Evolutionary conservation across 2,888 invertebrate species (phyloP).

Genomic region (Brachycybe producta): DNA sequence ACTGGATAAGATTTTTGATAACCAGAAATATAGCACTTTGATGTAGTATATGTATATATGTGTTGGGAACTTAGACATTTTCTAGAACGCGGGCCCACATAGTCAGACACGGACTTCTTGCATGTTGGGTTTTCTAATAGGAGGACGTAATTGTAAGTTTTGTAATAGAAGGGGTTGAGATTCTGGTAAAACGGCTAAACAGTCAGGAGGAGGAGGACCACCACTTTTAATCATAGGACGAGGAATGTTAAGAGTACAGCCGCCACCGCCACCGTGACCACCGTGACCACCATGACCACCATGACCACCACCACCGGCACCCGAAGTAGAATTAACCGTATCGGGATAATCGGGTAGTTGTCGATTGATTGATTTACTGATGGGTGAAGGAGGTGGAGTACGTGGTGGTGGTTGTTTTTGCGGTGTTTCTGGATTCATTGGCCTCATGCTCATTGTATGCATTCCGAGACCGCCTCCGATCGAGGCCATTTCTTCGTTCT

Average conservation of each 20-base stretch:
- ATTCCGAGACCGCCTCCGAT: conserved; percentile 11
- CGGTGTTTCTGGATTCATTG: conserved; percentile 16
- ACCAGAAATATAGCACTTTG: background rate
- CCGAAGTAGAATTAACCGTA: conserved; percentile 3
- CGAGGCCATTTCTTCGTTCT: conserved; percentile 14
- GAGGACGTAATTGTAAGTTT: conserved; percentile 15
- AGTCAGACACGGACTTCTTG: conserved; percentile 21
- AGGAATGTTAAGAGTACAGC: conserved; percentile 15
- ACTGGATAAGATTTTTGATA: no score
- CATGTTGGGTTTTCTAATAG: conserved; percentile 17
- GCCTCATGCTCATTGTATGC: conserved; percentile 9
- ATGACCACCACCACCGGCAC: no score
- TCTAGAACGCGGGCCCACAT: background rate
- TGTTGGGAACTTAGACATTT: no score
- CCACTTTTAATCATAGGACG: conserved; percentile 12
- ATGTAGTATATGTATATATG: no score
- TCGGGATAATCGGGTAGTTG: conserved; percentile 14
- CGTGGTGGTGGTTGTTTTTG: conserved; percentile 19
- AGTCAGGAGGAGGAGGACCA: background rate
- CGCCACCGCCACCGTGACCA: background rate
- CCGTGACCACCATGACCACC: no score
- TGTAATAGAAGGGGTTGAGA: conserved; percentile 21
- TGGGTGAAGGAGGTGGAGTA: conserved; percentile 20
- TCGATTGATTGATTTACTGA: conserved; percentile 9
- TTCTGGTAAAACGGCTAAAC: conserved; percentile 14